Evolutionary conservation across 2,888 invertebrate genomes (phyloP).

Genomic region (Lasioglossum malachurum): DNA sequence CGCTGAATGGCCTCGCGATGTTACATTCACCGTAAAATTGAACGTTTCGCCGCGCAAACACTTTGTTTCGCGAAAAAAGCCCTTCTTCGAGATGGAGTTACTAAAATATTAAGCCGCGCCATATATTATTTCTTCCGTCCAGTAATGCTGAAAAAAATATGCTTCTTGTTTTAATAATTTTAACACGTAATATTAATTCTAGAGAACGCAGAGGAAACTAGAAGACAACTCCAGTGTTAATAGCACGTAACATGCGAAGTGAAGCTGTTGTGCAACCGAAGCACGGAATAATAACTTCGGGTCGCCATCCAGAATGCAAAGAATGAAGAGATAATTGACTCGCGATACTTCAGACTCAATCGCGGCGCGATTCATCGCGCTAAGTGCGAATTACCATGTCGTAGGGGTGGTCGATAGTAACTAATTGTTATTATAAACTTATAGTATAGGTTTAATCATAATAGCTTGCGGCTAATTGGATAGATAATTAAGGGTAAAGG

Average conservation of each 20-base stretch:
- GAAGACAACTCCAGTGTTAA: not conserved
- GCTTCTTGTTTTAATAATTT: not conserved
- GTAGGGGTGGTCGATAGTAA: conserved; percentile 81
- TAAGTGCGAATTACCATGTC: conserved; percentile 79
- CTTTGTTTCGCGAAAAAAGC: not conserved
- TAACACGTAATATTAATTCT: not conserved
- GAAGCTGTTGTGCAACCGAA: not conserved
- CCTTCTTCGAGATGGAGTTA: not conserved
- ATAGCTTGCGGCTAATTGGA: conserved; percentile 85
- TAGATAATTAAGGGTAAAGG: conserved; percentile 85
- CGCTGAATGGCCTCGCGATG: not conserved
- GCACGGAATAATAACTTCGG: not conserved
- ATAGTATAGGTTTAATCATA: conserved; percentile 84
- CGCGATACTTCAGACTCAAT: conserved; percentile 44
- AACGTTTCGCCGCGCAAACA: not conserved
- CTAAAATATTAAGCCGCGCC: not conserved
- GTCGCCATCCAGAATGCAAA: not conserved
- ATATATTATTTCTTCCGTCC: not conserved
- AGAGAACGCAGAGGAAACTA: not conserved
- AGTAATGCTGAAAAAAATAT: not conserved
- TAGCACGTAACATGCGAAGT: not conserved
- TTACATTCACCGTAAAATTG: conserved; percentile 10
- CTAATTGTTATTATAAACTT: conserved; percentile 85
- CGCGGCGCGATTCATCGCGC: conserved; percentile 68
- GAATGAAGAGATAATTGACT: conserved; percentile 38